Evolutionary conservation across 2,797 vertebrate species (phyloP), one percentile per base, ranked within the genome.

Genomic region (Botia kubotai): DNA sequence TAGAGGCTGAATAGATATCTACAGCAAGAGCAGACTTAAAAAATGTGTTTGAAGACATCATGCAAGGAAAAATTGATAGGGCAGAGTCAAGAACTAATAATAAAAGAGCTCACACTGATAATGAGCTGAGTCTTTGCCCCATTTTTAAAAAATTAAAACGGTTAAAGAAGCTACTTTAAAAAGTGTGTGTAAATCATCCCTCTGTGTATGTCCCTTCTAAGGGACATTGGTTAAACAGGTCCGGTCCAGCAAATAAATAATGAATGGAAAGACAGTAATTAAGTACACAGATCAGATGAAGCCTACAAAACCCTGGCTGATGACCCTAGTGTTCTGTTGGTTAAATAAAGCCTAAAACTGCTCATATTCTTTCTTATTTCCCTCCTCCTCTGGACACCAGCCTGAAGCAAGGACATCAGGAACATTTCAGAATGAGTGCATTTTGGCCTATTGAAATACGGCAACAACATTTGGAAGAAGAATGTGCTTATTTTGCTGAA

Each of bases 181-280:
- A 74, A 29, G 21, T 19, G 12, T n/a, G 52, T 36, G 68, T 26
- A 53, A 50, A 72, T 23, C 26, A 14, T 17, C 33, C 50, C 21
- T 60, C 16, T 79, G 21, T 16, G 12, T 50, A 48, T 53, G 73
- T 86, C 87, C 85, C 84, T 19, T 36, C 12, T 81, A 74, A 85
- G 91, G 87, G 86, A 89, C 83, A 23, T 74, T 88, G 92, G 92
- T 92, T 92, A 92, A 92, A 87, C 82, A 91, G 91, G 91, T 91
- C 91, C 86, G 86, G 83, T 81, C 79, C 82, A 85, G 89, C 87
- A 92, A 91, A 90, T 93, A 92, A 92, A 91, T 92, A 90, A 93
- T 92, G 71, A 91, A 93, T 92, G 87, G 78, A 90, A 90, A 85
- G 79, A 90, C 87, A 90, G 87, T 92, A 90, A 94, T 94, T 92